Conservation (phyloP, 1,140 invertebrate species). For the Papilio machaon region DNA sequence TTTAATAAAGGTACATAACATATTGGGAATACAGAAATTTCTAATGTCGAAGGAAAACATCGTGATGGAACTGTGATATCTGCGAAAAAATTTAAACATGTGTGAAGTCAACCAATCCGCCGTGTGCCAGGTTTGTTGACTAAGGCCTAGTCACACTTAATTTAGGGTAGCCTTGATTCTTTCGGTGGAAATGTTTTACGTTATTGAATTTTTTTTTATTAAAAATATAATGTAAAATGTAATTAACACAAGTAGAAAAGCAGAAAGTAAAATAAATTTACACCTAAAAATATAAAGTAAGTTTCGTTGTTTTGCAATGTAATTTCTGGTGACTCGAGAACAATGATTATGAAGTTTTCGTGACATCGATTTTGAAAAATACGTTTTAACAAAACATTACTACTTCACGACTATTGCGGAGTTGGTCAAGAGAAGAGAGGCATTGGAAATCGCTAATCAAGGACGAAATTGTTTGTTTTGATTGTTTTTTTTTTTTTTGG, state of each 20-base stretch:
- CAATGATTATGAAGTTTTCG: constrained; percentile 48
- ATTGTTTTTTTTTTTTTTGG: too few relatives aligned
- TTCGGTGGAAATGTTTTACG: too few relatives aligned
- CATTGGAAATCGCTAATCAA: background rate
- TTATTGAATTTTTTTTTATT: too few relatives aligned
- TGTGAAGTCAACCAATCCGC: too few relatives aligned
- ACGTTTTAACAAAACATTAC: constrained; percentile 46
- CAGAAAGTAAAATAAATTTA: background rate
- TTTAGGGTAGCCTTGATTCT: too few relatives aligned
- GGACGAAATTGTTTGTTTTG: background rate
- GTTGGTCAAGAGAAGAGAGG: background rate
- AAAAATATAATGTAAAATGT: background rate
- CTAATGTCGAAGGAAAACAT: too few relatives aligned
- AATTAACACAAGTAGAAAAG: background rate
- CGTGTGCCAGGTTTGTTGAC: too few relatives aligned
- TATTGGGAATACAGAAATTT: too few relatives aligned
- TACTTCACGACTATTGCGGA: constrained; percentile 45
- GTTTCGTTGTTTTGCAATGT: background rate
- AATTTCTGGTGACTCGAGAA: constrained; percentile 27
- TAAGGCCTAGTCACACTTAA: too few relatives aligned
- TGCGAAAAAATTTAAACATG: too few relatives aligned
- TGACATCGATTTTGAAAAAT: constrained; percentile 56
- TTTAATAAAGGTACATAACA: too few relatives aligned
- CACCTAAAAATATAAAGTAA: background rate
- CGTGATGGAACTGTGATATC: too few relatives aligned